Evolutionary conservation across 2,888 invertebrate species (phyloP).

Genomic region (Rambutsinella grinnellia): DNA sequence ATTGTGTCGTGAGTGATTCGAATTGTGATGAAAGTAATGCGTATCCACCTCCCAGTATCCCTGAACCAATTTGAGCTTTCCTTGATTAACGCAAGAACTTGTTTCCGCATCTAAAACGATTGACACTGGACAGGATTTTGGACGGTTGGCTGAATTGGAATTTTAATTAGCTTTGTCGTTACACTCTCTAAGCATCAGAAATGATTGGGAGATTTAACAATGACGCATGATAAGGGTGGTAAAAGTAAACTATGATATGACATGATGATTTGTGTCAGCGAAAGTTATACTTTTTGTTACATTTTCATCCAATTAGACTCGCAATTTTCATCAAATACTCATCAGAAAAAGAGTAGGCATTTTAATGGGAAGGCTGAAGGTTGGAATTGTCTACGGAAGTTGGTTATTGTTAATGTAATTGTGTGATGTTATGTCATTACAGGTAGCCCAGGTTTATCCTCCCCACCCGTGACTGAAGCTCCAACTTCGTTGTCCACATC

Average conservation of each 20-base stretch:
- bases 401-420: neutral
- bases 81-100: constrained; percentile 17
- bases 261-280: constrained; percentile 53
- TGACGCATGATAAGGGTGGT: constrained; percentile 1
- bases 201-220: neutral
- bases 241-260: constrained; percentile 37
- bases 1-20: neutral
- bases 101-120: neutral
- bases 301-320: constrained; percentile 51
- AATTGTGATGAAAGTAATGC: neutral
- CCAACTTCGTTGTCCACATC: constrained; percentile 48
- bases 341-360: neutral
- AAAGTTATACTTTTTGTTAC: constrained; percentile 17
- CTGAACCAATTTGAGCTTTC: constrained; percentile 31
- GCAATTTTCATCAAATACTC: constrained; percentile 10
- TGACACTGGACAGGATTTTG: constrained; percentile 6
- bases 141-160: constrained; percentile 51
- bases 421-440: neutral
- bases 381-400: neutral
- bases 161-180: constrained; percentile 54
- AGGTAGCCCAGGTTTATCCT: constrained; percentile 44
- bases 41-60: constrained; percentile 5
- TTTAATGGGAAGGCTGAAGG: neutral
- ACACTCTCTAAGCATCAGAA: constrained; percentile 8
- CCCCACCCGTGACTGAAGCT: constrained; percentile 37